Base-by-base conservation (phyloP, 2,113 vertebrate species). In the Thinocorus orbignyianus region DNA sequence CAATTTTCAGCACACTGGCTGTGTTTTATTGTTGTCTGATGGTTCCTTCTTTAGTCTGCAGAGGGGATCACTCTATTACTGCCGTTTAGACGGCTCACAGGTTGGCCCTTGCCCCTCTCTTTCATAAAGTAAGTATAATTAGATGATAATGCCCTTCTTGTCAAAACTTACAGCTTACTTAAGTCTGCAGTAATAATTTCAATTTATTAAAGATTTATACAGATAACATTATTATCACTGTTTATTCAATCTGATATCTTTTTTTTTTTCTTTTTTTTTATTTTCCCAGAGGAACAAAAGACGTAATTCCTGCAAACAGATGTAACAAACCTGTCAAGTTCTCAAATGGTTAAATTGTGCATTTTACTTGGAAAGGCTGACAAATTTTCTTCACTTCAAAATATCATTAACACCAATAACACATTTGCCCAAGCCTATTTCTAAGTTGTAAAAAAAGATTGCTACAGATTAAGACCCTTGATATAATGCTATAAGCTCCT, bases 381-480 rank as follows among this genome's bases (percentile, higher is more conserved):
- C 97, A 97, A 98, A 98, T 98, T 98, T 98, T 97, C 96, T 97
- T 98, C 97, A 98, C 98, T 98, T 98, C 98, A 98, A 98, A 98
- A 98, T 98, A 98, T 98, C 98, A 98, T 98, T 98, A 98, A 98
- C 98, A 98, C 98, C 98, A 98, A 98, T 98, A 98, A 98, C 98
- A 98, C 98, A 98, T 98, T 98, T 98, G 97, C 97, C 97, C 98
- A 98, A 98, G 97, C 92, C 97, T 98, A 97, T 98, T 98, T 98
- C 98, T 98, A 97, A 98, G 98, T 98, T 98, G 97, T 98, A 98
- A 98, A 98, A 98, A 97, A 97, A 97, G 98, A 98, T 97, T 97
- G 97, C 96, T 98, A 97, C 98, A 98, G 98, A 98, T 98, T 98
- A 98, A 98, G 98, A 98, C 97, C 98, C 98, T 98, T 98, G 97